These are phyloP conservation scores for Lycopodina hypogea DNA, from an alignment of 37 sponge, comb jelly and placozoan genomes.

Conservation along the genomic window DNA sequence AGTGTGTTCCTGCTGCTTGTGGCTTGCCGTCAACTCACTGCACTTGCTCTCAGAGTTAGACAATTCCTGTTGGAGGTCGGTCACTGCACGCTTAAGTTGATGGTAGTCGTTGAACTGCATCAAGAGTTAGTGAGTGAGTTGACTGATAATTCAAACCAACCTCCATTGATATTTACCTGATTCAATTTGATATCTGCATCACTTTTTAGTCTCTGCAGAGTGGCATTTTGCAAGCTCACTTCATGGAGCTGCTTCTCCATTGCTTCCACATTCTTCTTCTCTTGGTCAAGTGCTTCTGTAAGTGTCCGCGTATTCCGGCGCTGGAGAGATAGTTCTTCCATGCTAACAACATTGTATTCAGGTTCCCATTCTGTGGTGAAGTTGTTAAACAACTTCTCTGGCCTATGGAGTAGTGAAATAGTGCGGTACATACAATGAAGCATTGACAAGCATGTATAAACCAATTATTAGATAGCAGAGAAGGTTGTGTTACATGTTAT, in stretches of 20 bases:
- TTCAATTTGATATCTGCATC: slow-evolving; percentile 1
- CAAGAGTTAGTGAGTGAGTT: too few relatives aligned
- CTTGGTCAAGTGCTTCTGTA: slow-evolving; percentile 9
- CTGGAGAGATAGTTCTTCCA: neutral
- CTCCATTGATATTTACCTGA: slow-evolving; percentile 10
- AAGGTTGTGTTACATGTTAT: too few relatives aligned
- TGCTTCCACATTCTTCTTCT: slow-evolving; percentile 19
- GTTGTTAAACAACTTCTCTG: neutral
- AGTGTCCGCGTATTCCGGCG: slow-evolving; percentile 3
- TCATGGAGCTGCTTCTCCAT: slow-evolving; percentile 35
- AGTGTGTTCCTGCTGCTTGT: slow-evolving; percentile 28
- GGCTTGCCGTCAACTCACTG: slow-evolving; percentile 8
- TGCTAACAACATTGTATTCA: neutral
- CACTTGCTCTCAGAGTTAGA: slow-evolving; percentile 5
- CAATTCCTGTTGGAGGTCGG: slow-evolving; percentile 18
- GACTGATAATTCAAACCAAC: neutral
- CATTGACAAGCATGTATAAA: too few relatives aligned
- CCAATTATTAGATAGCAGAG: too few relatives aligned
- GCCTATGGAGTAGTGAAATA: too few relatives aligned
- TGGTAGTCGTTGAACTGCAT: slow-evolving; percentile 22
- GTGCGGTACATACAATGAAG: too few relatives aligned
- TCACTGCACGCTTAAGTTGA: neutral
- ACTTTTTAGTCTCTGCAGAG: slow-evolving; percentile 34
- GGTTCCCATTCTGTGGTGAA: slow-evolving; percentile 21
- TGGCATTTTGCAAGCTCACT: slow-evolving; percentile 10